Conservation (phyloP, 2,888 invertebrate genomes). For the Tenthredo mesomela region DNA sequence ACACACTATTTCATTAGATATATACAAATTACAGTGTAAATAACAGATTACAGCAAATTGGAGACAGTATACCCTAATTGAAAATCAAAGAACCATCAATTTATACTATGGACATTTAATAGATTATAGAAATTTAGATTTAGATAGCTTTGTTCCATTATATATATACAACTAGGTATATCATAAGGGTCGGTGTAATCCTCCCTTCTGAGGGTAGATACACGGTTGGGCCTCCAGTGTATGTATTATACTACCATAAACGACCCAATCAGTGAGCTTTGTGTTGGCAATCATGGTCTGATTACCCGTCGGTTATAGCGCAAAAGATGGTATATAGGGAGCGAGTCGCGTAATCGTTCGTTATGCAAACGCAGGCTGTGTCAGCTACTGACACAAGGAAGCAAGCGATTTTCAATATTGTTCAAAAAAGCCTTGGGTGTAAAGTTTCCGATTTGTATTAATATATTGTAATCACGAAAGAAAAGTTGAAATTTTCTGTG, state of each 20-base stretch:
- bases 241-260: slow-evolving; percentile 65
- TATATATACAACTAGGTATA: background rate
- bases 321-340: slow-evolving; percentile 43
- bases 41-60: background rate
- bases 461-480: background rate
- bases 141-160: slow-evolving; percentile 11
- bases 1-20: background rate
- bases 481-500: background rate
- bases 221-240: slow-evolving; percentile 2
- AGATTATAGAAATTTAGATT: slow-evolving; percentile 1
- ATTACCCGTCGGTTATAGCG: slow-evolving; percentile 70
- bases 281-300: slow-evolving; percentile 71
- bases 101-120: background rate
- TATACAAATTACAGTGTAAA: background rate
- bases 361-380: slow-evolving; percentile 35
- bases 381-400: slow-evolving; percentile 25
- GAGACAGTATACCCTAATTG: background rate
- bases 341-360: slow-evolving; percentile 43
- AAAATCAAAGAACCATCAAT: slow-evolving; percentile 9
- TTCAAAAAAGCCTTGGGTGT: background rate
- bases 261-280: slow-evolving; percentile 75
- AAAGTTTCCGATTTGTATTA: background rate
- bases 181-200: slow-evolving; percentile 15
- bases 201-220: slow-evolving; percentile 16
- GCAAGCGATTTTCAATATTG: slow-evolving; percentile 13